phyloP scores from a whole-genome alignment of 2,888 invertebrate genomes.

The Caenorhabditis macrosperma region DNA sequence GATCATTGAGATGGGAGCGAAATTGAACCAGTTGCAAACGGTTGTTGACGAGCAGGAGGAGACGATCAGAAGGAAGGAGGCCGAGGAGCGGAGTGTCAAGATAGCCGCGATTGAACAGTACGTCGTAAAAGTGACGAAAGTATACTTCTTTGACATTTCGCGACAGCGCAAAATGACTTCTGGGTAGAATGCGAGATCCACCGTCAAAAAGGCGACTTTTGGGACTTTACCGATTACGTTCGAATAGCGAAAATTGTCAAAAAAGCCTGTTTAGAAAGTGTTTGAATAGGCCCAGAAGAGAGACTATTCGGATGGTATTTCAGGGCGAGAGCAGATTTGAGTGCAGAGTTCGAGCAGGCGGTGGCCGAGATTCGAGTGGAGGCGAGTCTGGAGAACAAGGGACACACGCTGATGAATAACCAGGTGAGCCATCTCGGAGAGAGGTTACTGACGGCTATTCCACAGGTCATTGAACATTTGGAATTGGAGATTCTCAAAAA shows the following conservation, averaged over 20 bases:
- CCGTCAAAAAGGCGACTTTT: no score
- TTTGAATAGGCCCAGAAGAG: no score
- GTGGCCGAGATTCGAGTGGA: slow-evolving; percentile 52
- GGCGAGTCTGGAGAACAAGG: slow-evolving; percentile 58
- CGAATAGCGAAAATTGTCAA: no score
- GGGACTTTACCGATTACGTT: no score
- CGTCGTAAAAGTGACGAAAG: no score
- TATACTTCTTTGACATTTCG: no score
- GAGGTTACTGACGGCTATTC: no score
- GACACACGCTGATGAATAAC: slow-evolving; percentile 63
- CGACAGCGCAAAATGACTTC: no score
- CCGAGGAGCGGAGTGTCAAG: slow-evolving; percentile 58
- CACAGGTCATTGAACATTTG: slow-evolving; percentile 61
- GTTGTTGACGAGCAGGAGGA: slow-evolving; percentile 59
- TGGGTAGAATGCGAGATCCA: no score
- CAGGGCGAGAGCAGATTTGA: slow-evolving; percentile 59
- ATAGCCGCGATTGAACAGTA: slow-evolving; percentile 63
- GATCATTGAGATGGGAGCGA: slow-evolving; percentile 63
- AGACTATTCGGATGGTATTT: no score
- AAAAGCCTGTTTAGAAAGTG: no score
- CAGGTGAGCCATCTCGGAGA: no score
- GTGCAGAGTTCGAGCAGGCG: slow-evolving; percentile 50
- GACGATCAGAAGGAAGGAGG: slow-evolving; percentile 60
- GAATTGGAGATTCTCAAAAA: slow-evolving; percentile 48
- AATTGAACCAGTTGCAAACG: slow-evolving; percentile 44